Evolutionary conservation across 30 jellyfish, hydroid and myxozoan species (phyloP).

Genomic region (Aurelia aurita): DNA sequence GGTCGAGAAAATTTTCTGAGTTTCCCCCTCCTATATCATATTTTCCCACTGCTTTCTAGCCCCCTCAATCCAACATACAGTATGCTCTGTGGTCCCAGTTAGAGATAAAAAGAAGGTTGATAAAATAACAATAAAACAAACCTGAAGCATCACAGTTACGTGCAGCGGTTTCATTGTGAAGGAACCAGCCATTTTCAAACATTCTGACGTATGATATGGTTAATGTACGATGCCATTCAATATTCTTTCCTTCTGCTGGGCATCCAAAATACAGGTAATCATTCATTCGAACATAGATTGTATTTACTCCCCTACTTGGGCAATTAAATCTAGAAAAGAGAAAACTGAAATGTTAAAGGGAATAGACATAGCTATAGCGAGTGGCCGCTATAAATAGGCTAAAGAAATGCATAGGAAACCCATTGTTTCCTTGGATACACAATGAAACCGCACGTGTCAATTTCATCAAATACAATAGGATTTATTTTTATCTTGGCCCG

Average conservation of each 20-base stretch:
- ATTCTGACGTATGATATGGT: neutral
- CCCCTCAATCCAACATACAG: too few relatives aligned
- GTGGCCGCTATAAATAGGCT: too few relatives aligned
- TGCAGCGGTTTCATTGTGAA: slow-evolving; percentile 1
- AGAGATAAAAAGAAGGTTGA: neutral
- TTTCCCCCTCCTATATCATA: too few relatives aligned
- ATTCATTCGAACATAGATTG: slow-evolving; percentile 40
- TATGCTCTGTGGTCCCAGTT: too few relatives aligned
- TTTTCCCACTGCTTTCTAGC: too few relatives aligned
- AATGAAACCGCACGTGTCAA: too few relatives aligned
- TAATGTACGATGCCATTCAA: slow-evolving; percentile 12
- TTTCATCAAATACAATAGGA: too few relatives aligned
- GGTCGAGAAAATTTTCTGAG: too few relatives aligned
- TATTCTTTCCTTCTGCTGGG: slow-evolving; percentile 17
- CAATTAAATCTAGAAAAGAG: slow-evolving; percentile 48
- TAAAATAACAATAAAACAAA: neutral
- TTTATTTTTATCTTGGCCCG: too few relatives aligned
- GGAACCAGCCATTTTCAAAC: slow-evolving; percentile 25
- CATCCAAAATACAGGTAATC: slow-evolving; percentile 57
- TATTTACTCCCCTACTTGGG: slow-evolving; percentile 52
- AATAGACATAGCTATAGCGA: too few relatives aligned
- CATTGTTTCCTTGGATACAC: too few relatives aligned
- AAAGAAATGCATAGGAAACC: too few relatives aligned
- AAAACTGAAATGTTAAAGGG: neutral
- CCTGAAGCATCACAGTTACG: slow-evolving; percentile 23